Base-by-base conservation (phyloP, 2,113 vertebrate genomes). In the Phoxinus phoxinus region DNA sequence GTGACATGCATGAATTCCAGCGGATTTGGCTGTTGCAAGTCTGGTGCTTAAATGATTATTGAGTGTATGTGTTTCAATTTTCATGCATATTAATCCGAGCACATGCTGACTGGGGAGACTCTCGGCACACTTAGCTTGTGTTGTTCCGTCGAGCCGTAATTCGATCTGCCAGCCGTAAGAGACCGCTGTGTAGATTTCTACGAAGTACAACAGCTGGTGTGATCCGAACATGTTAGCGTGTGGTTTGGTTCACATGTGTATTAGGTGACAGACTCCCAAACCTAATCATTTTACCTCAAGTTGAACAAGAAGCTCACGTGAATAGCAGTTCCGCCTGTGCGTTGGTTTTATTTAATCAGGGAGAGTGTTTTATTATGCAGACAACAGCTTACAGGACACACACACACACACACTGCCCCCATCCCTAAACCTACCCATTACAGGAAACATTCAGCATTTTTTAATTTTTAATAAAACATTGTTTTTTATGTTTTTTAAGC, bases 31-130 rank as follows among this genome's bases (percentile, higher is more conserved):
- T 72, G 46, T 56, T 71, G 56, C 23, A 71, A 35, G 46, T 25
- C 21, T 83, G 65, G 48, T 19, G 65, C 81, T 83, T 83, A 72
- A 79, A 59, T 83, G 46, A 72, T 72, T 72, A 83, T 83, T 83
- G 37, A 69, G 65, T 72, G 25, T 83, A 56, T 37, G 65, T 72
- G 81, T 83, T 83, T 83, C 23, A 41, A 72, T 72, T 83, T 83
- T 56, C 48, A 83, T 32, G 32, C 81, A 32, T 82, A 83, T 83
- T 83, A 83, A 72, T 83, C 30, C 2, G 1, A 72, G 81, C 46
- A 23, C 81, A 56, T 15, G 48, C 48, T 72, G 27, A 37, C 48
- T 35, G 63, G 30, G 48, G 65, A 72, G 25, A 35, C 65, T 37
- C 46, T 72, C 44, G 11, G 21, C 65, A 71, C 19, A 3, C 30